Evolutionary conservation across 2,888 invertebrate genomes (phyloP).

Genomic region (Euphydryas editha): DNA sequence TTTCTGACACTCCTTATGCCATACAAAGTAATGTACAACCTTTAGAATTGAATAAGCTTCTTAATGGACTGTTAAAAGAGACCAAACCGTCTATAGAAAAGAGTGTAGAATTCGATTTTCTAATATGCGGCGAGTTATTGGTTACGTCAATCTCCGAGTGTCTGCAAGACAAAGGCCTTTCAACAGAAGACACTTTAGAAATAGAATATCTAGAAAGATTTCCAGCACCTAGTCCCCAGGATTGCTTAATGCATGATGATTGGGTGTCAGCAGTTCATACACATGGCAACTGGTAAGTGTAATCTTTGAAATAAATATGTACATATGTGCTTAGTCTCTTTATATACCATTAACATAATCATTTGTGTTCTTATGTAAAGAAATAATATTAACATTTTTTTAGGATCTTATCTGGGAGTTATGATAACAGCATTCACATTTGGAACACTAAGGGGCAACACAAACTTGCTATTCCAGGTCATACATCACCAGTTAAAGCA

Average conservation of each 20-base stretch:
- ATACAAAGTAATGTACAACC: conserved; percentile 89
- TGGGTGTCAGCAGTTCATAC: conserved; percentile 97
- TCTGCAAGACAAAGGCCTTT: conserved; percentile 88
- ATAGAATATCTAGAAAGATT: conserved; percentile 96
- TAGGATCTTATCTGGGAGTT: conserved; percentile 96
- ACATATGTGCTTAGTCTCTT: too few species aligned
- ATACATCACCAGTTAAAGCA: conserved; percentile 93
- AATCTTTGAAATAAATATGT: neutral
- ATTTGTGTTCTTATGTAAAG: too few species aligned
- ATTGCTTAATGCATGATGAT: conserved; percentile 97
- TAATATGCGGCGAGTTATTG: conserved; percentile 92
- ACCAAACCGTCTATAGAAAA: conserved; percentile 61
- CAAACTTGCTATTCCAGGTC: conserved; percentile 92
- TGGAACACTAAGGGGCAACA: conserved; percentile 95
- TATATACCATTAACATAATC: too few species aligned
- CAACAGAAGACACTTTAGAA: conserved; percentile 92
- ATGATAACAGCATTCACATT: conserved; percentile 95
- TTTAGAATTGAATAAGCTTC: conserved; percentile 88
- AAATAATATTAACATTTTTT: conserved; percentile 43
- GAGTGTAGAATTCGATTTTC: conserved; percentile 92
- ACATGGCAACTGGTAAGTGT: conserved; percentile 85
- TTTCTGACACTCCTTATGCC: conserved; percentile 93
- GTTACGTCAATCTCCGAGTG: conserved; percentile 88
- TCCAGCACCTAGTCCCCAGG: conserved; percentile 95
- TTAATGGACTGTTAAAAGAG: conserved; percentile 91